Percentiles rank a stretch among this genome's conserved stretches.
These are phyloP conservation scores for Drosophila equinoxialis DNA, from an alignment of 1,140 invertebrate genomes.

Conservation along the genomic window DNA sequence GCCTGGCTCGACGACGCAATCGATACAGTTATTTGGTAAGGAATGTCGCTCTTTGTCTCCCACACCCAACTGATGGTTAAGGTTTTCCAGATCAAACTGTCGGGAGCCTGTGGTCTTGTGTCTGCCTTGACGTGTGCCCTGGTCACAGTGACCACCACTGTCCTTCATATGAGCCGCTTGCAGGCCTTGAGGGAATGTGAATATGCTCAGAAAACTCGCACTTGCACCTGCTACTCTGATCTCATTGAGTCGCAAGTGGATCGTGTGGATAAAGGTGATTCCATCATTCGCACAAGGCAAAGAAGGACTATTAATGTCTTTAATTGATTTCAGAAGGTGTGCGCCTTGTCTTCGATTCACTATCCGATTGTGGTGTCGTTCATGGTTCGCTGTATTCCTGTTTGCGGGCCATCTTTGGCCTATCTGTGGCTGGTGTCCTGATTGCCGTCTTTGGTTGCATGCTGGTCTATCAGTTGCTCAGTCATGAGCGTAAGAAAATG, in stretches of 20 bases:
- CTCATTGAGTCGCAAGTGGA: slow-evolving; percentile 85
- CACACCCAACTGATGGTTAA: too few relatives aligned
- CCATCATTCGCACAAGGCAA: too few relatives aligned
- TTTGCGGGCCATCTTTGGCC: slow-evolving; percentile 92
- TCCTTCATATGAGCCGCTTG: slow-evolving; percentile 95
- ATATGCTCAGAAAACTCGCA: slow-evolving; percentile 90
- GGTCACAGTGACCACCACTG: slow-evolving; percentile 95
- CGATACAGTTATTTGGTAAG: slow-evolving; percentile 93
- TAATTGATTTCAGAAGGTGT: slow-evolving; percentile 81
- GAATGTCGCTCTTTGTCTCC: neutral
- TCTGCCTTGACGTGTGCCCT: slow-evolving; percentile 93
- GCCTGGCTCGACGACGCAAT: slow-evolving; percentile 91
- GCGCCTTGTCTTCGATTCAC: slow-evolving; percentile 91
- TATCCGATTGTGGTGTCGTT: slow-evolving; percentile 92
- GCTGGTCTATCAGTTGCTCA: slow-evolving; percentile 93
- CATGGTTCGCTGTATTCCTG: slow-evolving; percentile 94
- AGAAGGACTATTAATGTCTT: too few relatives aligned
- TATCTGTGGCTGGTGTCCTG: slow-evolving; percentile 93
- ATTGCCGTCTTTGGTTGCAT: slow-evolving; percentile 96
- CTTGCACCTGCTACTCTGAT: slow-evolving; percentile 90
- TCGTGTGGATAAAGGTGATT: slow-evolving; percentile 85
- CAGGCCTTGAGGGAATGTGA: slow-evolving; percentile 94
- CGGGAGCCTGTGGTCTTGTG: slow-evolving; percentile 91
- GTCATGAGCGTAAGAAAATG: slow-evolving; percentile 96
- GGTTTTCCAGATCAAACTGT: slow-evolving; percentile 89